A percentile compares a stretch with the other conserved stretches of the same genome.
These are phyloP conservation scores for Diabrotica balteata DNA, from an alignment of 2,888 invertebrate genomes.

Conservation along the genomic window DNA sequence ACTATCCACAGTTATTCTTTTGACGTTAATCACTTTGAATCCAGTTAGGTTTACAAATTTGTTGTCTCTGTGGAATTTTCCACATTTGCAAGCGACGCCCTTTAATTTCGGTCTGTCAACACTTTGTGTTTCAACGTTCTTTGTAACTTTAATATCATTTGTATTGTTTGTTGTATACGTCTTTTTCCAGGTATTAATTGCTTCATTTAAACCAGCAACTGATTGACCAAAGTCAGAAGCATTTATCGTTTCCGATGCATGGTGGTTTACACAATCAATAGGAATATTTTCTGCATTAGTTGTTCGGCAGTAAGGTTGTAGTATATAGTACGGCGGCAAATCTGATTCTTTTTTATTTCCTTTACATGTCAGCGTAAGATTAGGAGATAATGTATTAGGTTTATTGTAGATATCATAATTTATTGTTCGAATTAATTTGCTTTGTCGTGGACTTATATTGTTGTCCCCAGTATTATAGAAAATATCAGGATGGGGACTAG, in stretches of 20 bases:
- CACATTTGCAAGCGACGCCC: slow-evolving; percentile 36
- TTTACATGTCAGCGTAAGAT: too few relatives aligned
- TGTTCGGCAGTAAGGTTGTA: neutral
- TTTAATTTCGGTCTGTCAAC: slow-evolving; percentile 1
- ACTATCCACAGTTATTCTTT: slow-evolving; percentile 48
- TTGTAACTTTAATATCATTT: neutral
- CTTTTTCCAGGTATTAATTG: neutral
- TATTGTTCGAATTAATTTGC: neutral
- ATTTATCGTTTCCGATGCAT: neutral
- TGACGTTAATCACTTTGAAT: slow-evolving; percentile 47
- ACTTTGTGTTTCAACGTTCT: slow-evolving; percentile 19
- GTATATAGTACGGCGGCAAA: neutral
- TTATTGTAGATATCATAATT: neutral
- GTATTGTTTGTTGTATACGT: neutral
- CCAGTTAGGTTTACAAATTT: slow-evolving; percentile 39
- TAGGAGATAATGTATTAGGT: too few relatives aligned
- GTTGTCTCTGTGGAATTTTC: slow-evolving; percentile 37
- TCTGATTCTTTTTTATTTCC: too few relatives aligned
- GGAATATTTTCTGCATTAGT: neutral
- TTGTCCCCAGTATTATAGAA: slow-evolving; percentile 1
- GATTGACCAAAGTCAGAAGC: neutral
- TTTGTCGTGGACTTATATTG: neutral
- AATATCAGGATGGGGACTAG: neutral
- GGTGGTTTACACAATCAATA: neutral
- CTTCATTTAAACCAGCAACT: slow-evolving; percentile 4